Percentiles rank a stretch among this genome's conserved stretches.
Evolutionary conservation across 2,888 invertebrate species (phyloP).

Genomic region (Ephialtes manifestator): DNA sequence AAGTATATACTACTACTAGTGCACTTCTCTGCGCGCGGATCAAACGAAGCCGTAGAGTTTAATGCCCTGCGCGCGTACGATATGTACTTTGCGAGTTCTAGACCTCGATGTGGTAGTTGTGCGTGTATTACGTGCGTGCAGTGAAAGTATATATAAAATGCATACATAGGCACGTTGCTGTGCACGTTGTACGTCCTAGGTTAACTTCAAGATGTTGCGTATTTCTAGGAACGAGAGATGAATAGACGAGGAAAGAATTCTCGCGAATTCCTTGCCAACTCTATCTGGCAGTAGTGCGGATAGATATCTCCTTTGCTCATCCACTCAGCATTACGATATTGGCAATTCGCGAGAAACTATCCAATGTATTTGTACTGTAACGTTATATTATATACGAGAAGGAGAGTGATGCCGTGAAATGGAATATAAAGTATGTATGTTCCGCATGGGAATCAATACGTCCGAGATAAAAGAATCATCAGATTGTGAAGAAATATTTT

Average conservation of each 20-base stretch:
- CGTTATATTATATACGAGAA: constrained; percentile 43
- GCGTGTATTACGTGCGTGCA: constrained; percentile 50
- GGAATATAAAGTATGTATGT: constrained; percentile 29
- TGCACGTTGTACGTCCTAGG: constrained; percentile 25
- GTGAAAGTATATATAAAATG: constrained; percentile 34
- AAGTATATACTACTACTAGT: constrained; percentile 2
- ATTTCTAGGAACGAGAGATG: constrained; percentile 32
- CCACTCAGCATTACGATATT: constrained; percentile 62
- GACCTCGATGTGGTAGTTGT: constrained; percentile 13
- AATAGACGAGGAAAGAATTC: constrained; percentile 50
- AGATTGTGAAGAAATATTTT: constrained; percentile 25
- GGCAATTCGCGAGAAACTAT: constrained; percentile 67
- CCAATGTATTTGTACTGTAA: constrained; percentile 58
- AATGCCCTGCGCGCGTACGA: constrained; percentile 74
- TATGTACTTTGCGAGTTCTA: constrained; percentile 61
- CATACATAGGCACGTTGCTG: constrained; percentile 28
- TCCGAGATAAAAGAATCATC: background rate
- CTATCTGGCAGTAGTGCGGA: constrained; percentile 42
- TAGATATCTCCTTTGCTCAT: constrained; percentile 46
- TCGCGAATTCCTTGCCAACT: constrained; percentile 64
- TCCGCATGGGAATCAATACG: constrained; percentile 22
- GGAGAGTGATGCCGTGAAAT: constrained; percentile 54
- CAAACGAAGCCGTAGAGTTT: constrained; percentile 73
- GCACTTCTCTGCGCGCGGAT: constrained; percentile 45
- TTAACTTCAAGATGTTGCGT: constrained; percentile 44